Percentiles rank a stretch among this genome's conserved stretches.
Conservation (phyloP, 2,888 invertebrate species). For the Eurois occulta region DNA sequence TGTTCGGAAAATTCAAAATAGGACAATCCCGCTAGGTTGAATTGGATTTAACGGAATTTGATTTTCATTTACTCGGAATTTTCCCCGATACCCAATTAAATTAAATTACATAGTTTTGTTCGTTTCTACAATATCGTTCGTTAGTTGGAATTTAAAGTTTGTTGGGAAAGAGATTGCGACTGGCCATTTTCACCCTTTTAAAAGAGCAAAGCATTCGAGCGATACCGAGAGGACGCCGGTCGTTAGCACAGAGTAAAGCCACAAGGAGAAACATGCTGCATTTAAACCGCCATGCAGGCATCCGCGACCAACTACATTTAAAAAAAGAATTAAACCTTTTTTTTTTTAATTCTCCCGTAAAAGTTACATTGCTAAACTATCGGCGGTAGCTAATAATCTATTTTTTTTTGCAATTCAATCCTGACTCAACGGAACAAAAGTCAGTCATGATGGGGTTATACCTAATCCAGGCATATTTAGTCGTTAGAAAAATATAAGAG, state of each 20-base stretch:
- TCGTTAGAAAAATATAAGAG: conserved; percentile 2
- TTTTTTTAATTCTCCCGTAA: conserved; percentile 7
- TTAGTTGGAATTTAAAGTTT: conserved; percentile 17
- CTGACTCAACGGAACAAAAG: conserved; percentile 23
- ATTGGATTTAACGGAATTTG: conserved; percentile 47
- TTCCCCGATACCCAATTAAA: conserved; percentile 30
- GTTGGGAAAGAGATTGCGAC: conserved; percentile 20
- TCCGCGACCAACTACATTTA: conserved; percentile 35
- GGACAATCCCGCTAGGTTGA: conserved; percentile 41
- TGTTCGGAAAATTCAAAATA: conserved; percentile 60
- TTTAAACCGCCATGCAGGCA: conserved; percentile 42
- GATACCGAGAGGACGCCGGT: conserved; percentile 14
- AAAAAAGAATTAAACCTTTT: conserved; percentile 25
- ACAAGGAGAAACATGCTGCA: conserved; percentile 43
- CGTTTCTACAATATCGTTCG: conserved; percentile 18
- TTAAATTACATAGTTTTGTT: conserved; percentile 21
- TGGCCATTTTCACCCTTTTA: conserved; percentile 16
- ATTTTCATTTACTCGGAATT: conserved; percentile 42
- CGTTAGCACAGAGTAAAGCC: conserved; percentile 57
- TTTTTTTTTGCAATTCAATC: conserved; percentile 19
- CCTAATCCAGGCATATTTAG: neutral
- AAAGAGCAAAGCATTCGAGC: conserved; percentile 13
- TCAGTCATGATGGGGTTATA: neutral
- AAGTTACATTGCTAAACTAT: conserved; percentile 23
- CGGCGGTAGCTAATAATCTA: neutral